Percentiles rank a stretch among this genome's conserved stretches.
phyloP scores from a whole-genome alignment of 2,888 invertebrate genomes.

The Hedya salicella region DNA sequence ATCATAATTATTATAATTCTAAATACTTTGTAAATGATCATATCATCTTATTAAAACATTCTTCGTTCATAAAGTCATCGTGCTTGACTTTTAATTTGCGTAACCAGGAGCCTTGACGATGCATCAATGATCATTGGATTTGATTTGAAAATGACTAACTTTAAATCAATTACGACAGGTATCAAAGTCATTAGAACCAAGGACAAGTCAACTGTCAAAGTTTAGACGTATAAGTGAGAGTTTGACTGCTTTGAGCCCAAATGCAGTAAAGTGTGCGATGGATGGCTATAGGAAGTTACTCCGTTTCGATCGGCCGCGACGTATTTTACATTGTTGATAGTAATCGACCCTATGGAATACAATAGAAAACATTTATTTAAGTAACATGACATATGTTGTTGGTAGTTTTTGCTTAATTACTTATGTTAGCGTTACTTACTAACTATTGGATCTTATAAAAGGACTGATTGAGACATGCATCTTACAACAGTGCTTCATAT shows the following conservation, averaged over 20 bases:
- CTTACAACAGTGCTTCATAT: too few relatives aligned
- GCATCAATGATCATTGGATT: constrained; percentile 18
- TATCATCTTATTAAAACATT: constrained; percentile 33
- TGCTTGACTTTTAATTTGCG: constrained; percentile 36
- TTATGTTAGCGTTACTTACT: too few relatives aligned
- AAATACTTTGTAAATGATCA: constrained; percentile 30
- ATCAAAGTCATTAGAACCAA: constrained; percentile 31
- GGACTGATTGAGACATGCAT: too few relatives aligned
- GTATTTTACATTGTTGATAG: too few relatives aligned
- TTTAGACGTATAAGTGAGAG: neutral
- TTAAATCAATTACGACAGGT: constrained; percentile 36
- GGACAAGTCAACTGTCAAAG: constrained; percentile 24
- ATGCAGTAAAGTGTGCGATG: too few relatives aligned
- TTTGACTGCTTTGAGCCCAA: neutral
- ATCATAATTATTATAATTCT: constrained; percentile 11
- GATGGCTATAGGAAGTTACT: too few relatives aligned
- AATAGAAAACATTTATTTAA: too few relatives aligned
- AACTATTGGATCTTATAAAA: too few relatives aligned
- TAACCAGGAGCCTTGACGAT: constrained; percentile 33
- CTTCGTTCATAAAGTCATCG: constrained; percentile 26
- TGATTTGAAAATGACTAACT: constrained; percentile 39
- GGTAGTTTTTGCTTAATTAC: too few relatives aligned
- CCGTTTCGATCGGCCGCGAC: too few relatives aligned
- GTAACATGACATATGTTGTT: too few relatives aligned
- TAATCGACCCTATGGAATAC: too few relatives aligned